These are phyloP conservation scores for Drosophila kokeensis DNA, from an alignment of 2,888 invertebrate species.

Conservation along the genomic window DNA sequence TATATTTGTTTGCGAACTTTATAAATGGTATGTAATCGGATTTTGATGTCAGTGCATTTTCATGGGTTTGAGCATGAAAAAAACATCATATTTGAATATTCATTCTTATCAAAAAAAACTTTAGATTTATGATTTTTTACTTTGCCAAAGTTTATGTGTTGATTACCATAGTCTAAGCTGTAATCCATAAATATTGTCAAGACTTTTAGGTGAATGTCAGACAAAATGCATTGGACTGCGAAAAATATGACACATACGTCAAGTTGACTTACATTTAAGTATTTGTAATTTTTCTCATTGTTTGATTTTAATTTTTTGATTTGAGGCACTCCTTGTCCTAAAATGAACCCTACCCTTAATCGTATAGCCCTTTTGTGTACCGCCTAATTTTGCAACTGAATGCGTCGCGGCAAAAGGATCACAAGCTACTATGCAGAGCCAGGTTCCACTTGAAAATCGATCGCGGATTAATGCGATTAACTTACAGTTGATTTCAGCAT, in stretches of 20 bases:
- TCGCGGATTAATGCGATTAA: slow-evolving; percentile 82
- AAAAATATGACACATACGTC: slow-evolving; percentile 42
- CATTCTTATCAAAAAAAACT: not conserved
- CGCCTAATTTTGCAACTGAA: slow-evolving; percentile 61
- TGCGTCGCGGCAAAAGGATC: slow-evolving; percentile 55
- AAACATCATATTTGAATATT: not conserved
- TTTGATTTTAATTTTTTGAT: slow-evolving; percentile 18
- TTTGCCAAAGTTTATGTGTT: not conserved
- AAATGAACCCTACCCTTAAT: slow-evolving; percentile 18
- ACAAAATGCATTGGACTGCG: not conserved
- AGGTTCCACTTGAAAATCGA: slow-evolving; percentile 74
- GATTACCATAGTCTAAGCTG: not conserved
- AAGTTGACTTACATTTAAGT: not conserved
- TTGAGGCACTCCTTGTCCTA: not conserved
- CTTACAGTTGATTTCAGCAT: slow-evolving; percentile 81
- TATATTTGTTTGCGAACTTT: slow-evolving; percentile 9
- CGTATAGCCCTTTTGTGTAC: slow-evolving; percentile 42
- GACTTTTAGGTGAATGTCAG: not conserved
- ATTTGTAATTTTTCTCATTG: not conserved
- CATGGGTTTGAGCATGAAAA: not conserved
- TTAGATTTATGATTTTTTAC: not conserved
- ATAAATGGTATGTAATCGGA: not conserved
- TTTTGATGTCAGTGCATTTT: not conserved
- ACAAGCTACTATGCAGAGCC: slow-evolving; percentile 7
- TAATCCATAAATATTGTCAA: not conserved